Conservation (phyloP, 2,113 vertebrate genomes). For the Equus przewalskii region DNA sequence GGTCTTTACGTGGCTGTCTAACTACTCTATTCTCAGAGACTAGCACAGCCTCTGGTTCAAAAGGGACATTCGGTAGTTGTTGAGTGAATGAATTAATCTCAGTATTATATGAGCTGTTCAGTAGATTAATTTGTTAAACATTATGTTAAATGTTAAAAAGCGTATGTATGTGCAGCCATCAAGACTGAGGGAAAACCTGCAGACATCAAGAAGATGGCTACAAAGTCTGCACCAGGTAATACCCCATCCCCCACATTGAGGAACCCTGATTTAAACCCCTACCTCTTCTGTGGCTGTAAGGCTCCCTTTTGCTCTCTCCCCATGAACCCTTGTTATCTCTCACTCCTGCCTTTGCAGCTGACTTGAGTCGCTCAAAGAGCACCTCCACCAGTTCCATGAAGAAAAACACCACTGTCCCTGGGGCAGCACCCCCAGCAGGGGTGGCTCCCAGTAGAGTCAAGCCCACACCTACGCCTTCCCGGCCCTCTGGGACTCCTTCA, state of each 20-base stretch:
- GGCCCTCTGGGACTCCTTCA: slow-evolving; percentile 81
- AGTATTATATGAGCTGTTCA: not conserved
- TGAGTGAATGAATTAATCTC: not conserved
- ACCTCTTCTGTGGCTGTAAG: not conserved
- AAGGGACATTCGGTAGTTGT: not conserved
- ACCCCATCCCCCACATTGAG: rapidly evolving
- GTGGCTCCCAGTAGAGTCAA: slow-evolving; percentile 84
- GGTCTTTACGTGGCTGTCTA: not conserved
- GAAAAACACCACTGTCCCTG: slow-evolving; percentile 81
- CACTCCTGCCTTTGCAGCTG: slow-evolving; percentile 52
- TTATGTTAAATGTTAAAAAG: not conserved
- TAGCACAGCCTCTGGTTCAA: not conserved
- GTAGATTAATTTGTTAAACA: not conserved
- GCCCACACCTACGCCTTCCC: slow-evolving; percentile 79
- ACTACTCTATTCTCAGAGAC: not conserved
- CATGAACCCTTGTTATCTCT: not conserved
- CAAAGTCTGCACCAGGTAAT: slow-evolving; percentile 93
- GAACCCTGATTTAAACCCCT: not conserved
- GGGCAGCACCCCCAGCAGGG: slow-evolving; percentile 68
- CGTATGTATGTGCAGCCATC: slow-evolving; percentile 86
- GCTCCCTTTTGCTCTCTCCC: not conserved
- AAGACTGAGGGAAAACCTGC: slow-evolving; percentile 92
- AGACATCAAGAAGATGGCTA: slow-evolving; percentile 91
- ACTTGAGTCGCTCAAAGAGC: slow-evolving; percentile 88
- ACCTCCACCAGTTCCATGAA: slow-evolving; percentile 80